Conservation (phyloP, 2,113 vertebrate genomes). For the Rhinopomastus cyanomelas region DNA sequence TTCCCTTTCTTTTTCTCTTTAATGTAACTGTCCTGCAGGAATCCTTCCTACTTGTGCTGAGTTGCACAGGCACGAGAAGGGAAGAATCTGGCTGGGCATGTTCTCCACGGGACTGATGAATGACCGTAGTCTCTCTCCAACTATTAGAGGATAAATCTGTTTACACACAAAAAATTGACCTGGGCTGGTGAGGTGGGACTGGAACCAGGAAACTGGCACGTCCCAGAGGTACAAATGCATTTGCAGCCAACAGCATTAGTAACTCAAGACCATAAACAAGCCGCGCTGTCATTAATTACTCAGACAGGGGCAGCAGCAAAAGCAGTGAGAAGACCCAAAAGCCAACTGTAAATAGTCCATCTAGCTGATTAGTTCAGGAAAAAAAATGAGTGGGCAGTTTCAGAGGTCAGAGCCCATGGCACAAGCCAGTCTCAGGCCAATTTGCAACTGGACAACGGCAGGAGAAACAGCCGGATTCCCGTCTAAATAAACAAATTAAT, state of each 20-base stretch:
- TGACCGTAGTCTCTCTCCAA: conserved; percentile 51
- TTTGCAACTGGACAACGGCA: conserved; percentile 47
- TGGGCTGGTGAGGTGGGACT: conserved; percentile 70
- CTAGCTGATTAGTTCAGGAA: conserved; percentile 58
- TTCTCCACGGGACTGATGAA: conserved; percentile 61
- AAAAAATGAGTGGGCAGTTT: conserved; percentile 64
- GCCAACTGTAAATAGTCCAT: conserved; percentile 70
- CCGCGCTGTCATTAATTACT: conserved; percentile 71
- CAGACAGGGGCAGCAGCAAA: conserved; percentile 67
- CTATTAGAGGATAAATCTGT: conserved; percentile 73
- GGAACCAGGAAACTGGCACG: conserved; percentile 64
- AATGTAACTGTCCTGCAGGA: background rate
- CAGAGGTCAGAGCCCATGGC: conserved; percentile 55
- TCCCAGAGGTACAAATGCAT: conserved; percentile 74
- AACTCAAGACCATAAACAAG: conserved; percentile 75
- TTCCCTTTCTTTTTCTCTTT: background rate
- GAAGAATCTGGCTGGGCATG: conserved; percentile 12
- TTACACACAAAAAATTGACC: conserved; percentile 73
- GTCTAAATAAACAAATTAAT: background rate
- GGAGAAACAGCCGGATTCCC: conserved; percentile 30
- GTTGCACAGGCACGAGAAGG: background rate
- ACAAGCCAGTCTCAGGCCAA: conserved; percentile 47
- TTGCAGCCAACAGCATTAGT: conserved; percentile 73
- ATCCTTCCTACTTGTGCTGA: background rate
- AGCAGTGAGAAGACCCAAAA: conserved; percentile 69